Conservation (phyloP, 2,113 vertebrate species). For the Anas platyrhynchos region DNA sequence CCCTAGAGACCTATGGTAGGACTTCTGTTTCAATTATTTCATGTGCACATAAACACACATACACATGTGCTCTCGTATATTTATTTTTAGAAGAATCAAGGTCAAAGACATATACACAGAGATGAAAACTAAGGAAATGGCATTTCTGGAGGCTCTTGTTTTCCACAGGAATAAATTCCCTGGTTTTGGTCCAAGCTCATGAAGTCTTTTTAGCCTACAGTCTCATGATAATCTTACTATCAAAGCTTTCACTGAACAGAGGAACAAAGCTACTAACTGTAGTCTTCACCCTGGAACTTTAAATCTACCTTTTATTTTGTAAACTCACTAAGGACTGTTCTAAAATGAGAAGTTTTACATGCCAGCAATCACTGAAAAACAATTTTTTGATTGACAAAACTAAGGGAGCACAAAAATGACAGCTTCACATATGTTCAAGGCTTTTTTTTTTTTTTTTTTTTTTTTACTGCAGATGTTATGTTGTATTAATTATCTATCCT, state of each 20-base stretch:
- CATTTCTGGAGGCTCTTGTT: not conserved
- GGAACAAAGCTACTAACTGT: not conserved
- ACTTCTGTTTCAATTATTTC: not conserved
- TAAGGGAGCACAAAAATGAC: not conserved
- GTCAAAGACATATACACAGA: not conserved
- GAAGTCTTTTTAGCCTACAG: not conserved
- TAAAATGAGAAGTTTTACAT: not conserved
- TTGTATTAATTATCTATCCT: not conserved
- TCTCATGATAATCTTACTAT: not conserved
- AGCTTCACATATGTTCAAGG: not conserved
- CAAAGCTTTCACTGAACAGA: not conserved
- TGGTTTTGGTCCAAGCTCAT: not conserved
- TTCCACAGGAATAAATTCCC: not conserved
- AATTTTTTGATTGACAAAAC: not conserved
- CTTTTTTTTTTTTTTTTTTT: not conserved
- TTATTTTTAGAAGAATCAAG: not conserved
- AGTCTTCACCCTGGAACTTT: not conserved
- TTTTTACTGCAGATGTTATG: not conserved
- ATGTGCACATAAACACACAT: not conserved
- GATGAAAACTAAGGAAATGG: not conserved
- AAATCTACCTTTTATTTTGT: not conserved
- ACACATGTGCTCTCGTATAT: fast-evolving
- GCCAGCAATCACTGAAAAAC: not conserved
- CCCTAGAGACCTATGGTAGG: not conserved
- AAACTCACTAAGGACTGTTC: not conserved